Evolutionary conservation across 2,113 vertebrate species (phyloP).

Genomic region (Apteryx owenii): DNA sequence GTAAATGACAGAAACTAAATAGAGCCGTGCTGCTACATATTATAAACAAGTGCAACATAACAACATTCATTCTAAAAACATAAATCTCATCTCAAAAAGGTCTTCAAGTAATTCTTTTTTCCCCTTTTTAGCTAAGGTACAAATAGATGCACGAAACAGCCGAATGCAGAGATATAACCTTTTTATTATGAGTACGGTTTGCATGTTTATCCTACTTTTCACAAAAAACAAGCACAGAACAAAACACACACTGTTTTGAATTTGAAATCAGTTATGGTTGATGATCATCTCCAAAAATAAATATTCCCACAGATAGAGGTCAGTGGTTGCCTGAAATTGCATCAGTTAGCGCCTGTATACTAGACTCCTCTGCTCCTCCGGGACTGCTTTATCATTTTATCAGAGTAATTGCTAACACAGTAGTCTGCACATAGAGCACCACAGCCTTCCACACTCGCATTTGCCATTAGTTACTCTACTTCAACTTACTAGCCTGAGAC

Average conservation of each 20-base stretch:
- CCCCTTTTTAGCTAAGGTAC: not conserved
- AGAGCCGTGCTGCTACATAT: not conserved
- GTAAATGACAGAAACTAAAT: constrained; percentile 20
- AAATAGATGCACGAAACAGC: not conserved
- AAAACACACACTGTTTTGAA: constrained; percentile 23
- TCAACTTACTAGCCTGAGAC: not conserved
- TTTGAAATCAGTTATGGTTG: constrained; percentile 42
- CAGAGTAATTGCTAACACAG: constrained; percentile 70
- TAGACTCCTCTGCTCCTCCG: constrained; percentile 63
- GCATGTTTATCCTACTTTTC: not conserved
- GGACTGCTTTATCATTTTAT: constrained; percentile 78
- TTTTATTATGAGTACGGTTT: not conserved
- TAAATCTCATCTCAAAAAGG: not conserved
- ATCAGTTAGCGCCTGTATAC: constrained; percentile 74
- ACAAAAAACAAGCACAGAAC: not conserved
- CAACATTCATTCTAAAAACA: not conserved
- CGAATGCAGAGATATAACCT: not conserved
- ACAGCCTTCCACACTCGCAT: constrained; percentile 12
- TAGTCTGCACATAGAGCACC: constrained; percentile 14
- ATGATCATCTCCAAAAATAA: constrained; percentile 77
- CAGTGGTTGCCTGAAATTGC: constrained; percentile 84
- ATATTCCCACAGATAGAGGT: constrained; percentile 82
- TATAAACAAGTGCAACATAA: not conserved
- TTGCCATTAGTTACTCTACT: constrained; percentile 25
- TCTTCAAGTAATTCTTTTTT: not conserved